Evolutionary conservation across 2,113 vertebrate genomes (phyloP), one percentile per base, ranked within the genome.

Genomic region (Hypocryptadius cinnamomeus): DNA sequence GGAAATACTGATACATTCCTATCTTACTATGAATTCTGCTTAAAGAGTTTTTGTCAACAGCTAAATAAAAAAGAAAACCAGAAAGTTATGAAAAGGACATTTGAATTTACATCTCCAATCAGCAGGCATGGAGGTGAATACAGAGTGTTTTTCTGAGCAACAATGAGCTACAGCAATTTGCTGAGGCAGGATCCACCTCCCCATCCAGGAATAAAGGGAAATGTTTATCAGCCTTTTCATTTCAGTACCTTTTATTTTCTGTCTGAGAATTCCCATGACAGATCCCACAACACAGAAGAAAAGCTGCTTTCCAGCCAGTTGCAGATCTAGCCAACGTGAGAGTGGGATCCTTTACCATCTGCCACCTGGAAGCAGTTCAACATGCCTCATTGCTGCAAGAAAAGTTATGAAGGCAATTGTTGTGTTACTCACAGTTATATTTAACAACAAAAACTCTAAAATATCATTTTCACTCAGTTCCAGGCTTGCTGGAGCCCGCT

Each of bases 341-440:
- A 85, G 72, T 60, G 72, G 83, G 79, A 92, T 90, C 77, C 65
- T 95, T 92, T 83, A 87, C 83, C 85, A 93, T 86, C 92, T 93
- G 88, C 89, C 78, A n/a, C 83, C 83, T 92, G 89, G 92, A 93
- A 94, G 57, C 80, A 53, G 70, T 94, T 96, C 94, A 96, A 71
- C 31, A 28, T 23, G 48, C 44, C 60, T 79, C 66, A 65, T 76
- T 91, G 81, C 65, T 82, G 35, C 65, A 86, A 48, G 47, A 48
- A 65, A 83, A 90, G 56, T 0, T 2, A 53, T 21, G 51, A 47
- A 92, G 53, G 73, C 45, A 89, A 82, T 45, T 17, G 5, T 79
- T 89, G 44, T 79, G 63, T 76, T 93, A 89, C 70, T 94, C 69
- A 31, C 54, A 50, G 71, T 57, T 92, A 64, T 45, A 93, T 90